These are phyloP conservation scores for Dreissena polymorpha DNA, from an alignment of 1,140 invertebrate genomes.

Conservation along the genomic window DNA sequence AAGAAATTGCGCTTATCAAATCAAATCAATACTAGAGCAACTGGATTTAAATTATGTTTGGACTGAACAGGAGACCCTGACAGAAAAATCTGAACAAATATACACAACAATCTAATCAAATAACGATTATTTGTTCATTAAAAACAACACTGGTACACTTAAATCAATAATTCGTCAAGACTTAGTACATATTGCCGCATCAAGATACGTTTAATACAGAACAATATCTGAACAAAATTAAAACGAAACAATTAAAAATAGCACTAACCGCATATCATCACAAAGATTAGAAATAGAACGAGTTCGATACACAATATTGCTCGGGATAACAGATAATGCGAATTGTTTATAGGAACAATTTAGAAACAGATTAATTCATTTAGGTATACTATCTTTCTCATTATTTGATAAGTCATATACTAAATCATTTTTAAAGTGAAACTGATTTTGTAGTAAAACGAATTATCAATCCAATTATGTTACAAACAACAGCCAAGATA, in stretches of 20 bases:
- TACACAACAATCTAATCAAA: background rate
- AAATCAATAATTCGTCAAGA: slow-evolving; percentile 2
- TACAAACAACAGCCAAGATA: too few relatives aligned
- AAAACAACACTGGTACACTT: background rate
- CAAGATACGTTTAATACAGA: background rate
- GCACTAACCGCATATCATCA: background rate
- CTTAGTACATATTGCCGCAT: background rate
- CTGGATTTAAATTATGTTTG: background rate
- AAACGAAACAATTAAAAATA: slow-evolving; percentile 1
- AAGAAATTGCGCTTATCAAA: background rate
- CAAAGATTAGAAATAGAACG: background rate
- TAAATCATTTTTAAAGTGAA: too few relatives aligned
- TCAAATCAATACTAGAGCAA: background rate
- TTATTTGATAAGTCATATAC: too few relatives aligned
- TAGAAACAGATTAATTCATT: background rate
- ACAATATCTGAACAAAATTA: background rate
- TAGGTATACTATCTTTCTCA: too few relatives aligned
- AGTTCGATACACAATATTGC: background rate
- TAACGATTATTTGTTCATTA: background rate
- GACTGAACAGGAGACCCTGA: background rate
- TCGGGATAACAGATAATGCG: background rate
- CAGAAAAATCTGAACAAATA: background rate
- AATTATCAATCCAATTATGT: too few relatives aligned
- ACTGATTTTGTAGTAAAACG: too few relatives aligned
- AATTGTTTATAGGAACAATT: too few relatives aligned